Evolutionary conservation across 2,888 invertebrate genomes (phyloP), one percentile per base, ranked within the genome.

Genomic region (Leptopilina syphax): DNA sequence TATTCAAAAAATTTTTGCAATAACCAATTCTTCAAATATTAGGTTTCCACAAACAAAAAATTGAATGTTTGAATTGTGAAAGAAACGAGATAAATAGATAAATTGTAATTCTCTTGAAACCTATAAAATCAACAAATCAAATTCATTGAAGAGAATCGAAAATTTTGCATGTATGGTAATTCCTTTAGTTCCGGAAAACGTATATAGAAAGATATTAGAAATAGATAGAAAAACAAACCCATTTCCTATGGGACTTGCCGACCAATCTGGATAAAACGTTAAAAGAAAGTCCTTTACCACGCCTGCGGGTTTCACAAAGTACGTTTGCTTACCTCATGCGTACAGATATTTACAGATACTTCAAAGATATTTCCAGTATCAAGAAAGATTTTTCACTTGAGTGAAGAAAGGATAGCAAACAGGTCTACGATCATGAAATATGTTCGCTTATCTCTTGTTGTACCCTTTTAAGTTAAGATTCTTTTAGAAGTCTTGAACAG

Each of bases 321-420:
- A 86, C 85, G 88, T 89, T 88, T 87, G 86, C 88, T 85, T 85
- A 84, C 83, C 83, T 86, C 85, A 84, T 83, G 82, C 85, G 86
- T 88, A 85, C 79, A 84, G 83, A 88, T 90, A 88, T 91, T 91
- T 91, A 85, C 88, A 83, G 87, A 89, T 86, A 88, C 89, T 90
- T 81, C 80, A 83, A 84, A 81, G 82, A 82, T 79, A 78, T 80
- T 80, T 73, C 79, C 63, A 77, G 80, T 76, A 24, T 76, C 68
- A 18, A 78, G 79, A 63, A 80, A 79, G 77, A 77, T 73, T 65
- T 78, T 76, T 68, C 63, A 79, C 65, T 50, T 81, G 79, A 73
- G 41, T 24, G 47, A n/a, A 77, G 60, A 60, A 79, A 82, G 79
- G 82, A 81, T 83, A 80, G 82, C 81, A 82, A 82, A 83, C 80